Conservation (phyloP, 1,140 invertebrate species). For the Bombus impatiens region DNA sequence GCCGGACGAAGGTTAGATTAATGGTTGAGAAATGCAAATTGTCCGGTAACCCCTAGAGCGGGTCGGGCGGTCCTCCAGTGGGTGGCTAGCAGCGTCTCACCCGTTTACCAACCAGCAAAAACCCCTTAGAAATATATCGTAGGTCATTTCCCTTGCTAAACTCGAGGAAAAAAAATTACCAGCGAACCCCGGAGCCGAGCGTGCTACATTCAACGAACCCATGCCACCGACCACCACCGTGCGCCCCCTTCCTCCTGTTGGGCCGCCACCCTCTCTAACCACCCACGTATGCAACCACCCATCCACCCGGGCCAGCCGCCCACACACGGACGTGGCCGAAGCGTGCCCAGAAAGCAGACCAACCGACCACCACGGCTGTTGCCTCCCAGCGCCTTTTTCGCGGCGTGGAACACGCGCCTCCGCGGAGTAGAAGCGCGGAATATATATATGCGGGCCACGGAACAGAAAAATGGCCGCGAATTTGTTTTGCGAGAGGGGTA, state of each 20-base stretch:
- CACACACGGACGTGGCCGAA: background rate
- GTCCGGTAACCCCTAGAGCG: conserved; percentile 68
- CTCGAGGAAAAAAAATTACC: conserved; percentile 76
- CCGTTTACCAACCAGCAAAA: conserved; percentile 72
- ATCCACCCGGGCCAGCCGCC: background rate
- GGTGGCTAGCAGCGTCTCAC: conserved; percentile 73
- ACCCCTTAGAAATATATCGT: conserved; percentile 80
- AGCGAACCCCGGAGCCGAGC: conserved; percentile 64
- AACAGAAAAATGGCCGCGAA: conserved; percentile 70
- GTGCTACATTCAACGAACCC: conserved; percentile 58
- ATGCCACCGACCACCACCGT: conserved; percentile 30
- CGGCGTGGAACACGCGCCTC: conserved; percentile 60
- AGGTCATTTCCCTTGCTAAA: conserved; percentile 81
- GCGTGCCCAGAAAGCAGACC: conserved; percentile 63
- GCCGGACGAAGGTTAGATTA: conserved; percentile 77
- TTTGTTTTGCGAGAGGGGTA: conserved; percentile 62
- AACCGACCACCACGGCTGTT: conserved; percentile 53
- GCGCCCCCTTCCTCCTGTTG: background rate
- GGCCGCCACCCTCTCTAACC: background rate
- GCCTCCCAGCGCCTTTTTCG: conserved; percentile 66
- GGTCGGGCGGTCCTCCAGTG: conserved; percentile 51
- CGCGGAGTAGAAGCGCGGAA: conserved; percentile 55
- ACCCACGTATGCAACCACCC: conserved; percentile 32
- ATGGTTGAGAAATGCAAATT: conserved; percentile 81
- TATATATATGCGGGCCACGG: conserved; percentile 62